These are phyloP conservation scores for Channallabes apus DNA, from an alignment of 2,797 vertebrate genomes.

Conservation along the genomic window DNA sequence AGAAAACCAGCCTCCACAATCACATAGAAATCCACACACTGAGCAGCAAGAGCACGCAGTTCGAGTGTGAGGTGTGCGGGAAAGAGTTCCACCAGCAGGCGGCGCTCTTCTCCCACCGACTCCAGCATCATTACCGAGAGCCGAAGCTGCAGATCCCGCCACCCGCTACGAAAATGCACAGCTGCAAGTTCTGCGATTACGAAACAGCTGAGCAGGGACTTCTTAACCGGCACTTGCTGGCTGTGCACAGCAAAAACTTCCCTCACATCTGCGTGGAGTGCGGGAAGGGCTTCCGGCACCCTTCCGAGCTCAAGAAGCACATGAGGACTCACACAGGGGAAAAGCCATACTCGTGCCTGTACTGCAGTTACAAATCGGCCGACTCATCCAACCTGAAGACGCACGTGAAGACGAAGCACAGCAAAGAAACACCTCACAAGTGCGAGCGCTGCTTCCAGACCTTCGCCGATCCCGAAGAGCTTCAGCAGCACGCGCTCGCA, in stretches of 20 bases:
- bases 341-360: conserved; percentile 87
- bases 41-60: conserved; percentile 78
- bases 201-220: conserved; percentile 87
- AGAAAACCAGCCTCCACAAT: conserved; percentile 88
- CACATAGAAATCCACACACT: conserved; percentile 87
- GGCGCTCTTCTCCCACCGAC: conserved; percentile 83
- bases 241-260: conserved; percentile 88
- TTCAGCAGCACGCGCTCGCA: conserved; percentile 78
- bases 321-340: conserved; percentile 90
- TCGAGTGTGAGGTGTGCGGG: conserved; percentile 82
- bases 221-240: conserved; percentile 84
- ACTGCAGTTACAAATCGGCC: conserved; percentile 85
- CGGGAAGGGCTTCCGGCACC: conserved; percentile 87
- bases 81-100: conserved; percentile 82
- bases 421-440: conserved; percentile 81
- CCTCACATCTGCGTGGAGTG: conserved; percentile 88
- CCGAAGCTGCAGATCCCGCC: conserved; percentile 55
- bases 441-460: conserved; percentile 88
- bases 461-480: conserved; percentile 82
- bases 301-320: conserved; percentile 89
- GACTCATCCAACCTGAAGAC: conserved; percentile 90
- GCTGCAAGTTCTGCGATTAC: conserved; percentile 89
- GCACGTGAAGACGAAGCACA: conserved; percentile 86
- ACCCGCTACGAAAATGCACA: conserved; percentile 80
- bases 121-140: conserved; percentile 80